Percentiles rank a stretch among this genome's conserved stretches.
These are phyloP conservation scores for Proterorhinus semilunaris DNA, from an alignment of 2,113 vertebrate species.

Conservation along the genomic window DNA sequence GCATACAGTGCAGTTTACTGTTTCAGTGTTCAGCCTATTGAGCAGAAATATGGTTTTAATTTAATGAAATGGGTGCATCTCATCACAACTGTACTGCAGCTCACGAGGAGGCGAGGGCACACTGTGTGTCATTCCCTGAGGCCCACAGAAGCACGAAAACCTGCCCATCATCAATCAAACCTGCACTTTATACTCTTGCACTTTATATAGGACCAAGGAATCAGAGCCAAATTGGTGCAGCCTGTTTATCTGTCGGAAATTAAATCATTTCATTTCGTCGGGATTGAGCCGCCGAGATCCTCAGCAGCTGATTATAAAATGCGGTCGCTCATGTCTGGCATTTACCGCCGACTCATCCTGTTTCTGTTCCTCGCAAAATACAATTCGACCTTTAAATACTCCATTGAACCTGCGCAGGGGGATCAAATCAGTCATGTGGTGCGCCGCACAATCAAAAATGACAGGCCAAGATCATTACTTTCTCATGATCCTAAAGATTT, in stretches of 20 bases:
- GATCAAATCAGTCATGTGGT: slow-evolving; percentile 56
- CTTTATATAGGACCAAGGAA: no score
- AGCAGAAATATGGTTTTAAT: no score
- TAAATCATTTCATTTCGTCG: slow-evolving; percentile 39
- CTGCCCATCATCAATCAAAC: no score
- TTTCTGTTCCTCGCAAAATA: slow-evolving; percentile 40
- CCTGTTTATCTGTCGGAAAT: no score
- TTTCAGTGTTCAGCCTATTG: background rate
- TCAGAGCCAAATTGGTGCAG: no score
- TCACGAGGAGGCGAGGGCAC: no score
- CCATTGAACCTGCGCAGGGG: slow-evolving; percentile 51
- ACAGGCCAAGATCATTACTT: slow-evolving; percentile 70
- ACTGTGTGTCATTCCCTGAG: no score
- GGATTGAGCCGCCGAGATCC: slow-evolving; percentile 30
- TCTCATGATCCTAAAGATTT: slow-evolving; percentile 50
- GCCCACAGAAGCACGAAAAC: no score
- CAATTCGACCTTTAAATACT: slow-evolving; percentile 68
- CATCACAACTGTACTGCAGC: no score
- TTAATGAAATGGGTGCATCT: no score
- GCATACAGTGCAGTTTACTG: background rate
- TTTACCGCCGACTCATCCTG: slow-evolving; percentile 50
- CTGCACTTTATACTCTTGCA: no score
- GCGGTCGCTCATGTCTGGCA: slow-evolving; percentile 55
- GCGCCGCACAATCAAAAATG: slow-evolving; percentile 53
- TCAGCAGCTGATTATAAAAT: slow-evolving; percentile 48